Conservation (phyloP, 2,797 vertebrate genomes). For the Schizopygopsis malacanthus region DNA sequence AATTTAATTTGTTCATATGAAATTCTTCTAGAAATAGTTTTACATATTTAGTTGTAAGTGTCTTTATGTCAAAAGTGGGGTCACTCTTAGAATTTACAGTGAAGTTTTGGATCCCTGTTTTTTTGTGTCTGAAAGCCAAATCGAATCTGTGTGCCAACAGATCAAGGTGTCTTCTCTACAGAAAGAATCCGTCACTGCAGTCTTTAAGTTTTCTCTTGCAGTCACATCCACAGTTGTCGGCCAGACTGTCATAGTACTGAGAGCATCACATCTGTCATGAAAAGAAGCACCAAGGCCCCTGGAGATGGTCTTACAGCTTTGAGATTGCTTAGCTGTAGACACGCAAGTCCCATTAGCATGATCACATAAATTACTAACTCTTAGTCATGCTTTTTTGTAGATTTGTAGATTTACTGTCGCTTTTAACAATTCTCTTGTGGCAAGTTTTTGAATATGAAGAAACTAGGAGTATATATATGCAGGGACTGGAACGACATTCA, state of each 20-base stretch:
- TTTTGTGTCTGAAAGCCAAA: neutral
- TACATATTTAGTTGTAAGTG: neutral
- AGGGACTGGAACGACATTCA: slow-evolving; percentile 1
- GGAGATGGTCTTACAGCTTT: neutral
- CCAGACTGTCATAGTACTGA: neutral
- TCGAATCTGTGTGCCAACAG: neutral
- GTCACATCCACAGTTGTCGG: neutral
- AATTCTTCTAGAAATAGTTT: neutral
- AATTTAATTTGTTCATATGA: neutral
- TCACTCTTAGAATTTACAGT: neutral
- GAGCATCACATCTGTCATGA: neutral
- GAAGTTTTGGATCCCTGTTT: neutral
- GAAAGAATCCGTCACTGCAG: neutral
- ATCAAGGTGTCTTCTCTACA: neutral
- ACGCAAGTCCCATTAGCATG: neutral
- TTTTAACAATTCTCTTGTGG: slow-evolving; percentile 20
- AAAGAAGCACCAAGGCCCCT: neutral
- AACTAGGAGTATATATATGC: neutral
- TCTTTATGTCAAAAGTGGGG: neutral
- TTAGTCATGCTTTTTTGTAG: neutral
- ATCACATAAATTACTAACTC: slow-evolving; percentile 8
- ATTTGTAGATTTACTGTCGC: neutral
- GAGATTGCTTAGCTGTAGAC: slow-evolving; percentile 11
- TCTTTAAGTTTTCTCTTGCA: slow-evolving; percentile 8
- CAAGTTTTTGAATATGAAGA: neutral